phyloP scores from a whole-genome alignment of 2,888 invertebrate species.

The Bruchidius siliquastri region DNA sequence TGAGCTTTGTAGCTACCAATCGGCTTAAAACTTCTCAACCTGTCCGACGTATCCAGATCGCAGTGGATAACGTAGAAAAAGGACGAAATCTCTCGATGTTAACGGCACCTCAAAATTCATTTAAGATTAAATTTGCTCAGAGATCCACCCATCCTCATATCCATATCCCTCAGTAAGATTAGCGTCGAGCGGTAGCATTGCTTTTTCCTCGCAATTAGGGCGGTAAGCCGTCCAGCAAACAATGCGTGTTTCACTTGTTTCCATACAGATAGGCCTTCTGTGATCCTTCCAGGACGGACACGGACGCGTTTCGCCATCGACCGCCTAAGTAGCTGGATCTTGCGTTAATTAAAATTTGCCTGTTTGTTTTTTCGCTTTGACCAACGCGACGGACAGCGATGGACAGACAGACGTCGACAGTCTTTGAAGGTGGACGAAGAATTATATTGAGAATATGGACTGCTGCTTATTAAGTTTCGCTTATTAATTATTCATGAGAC shows the following conservation, averaged over 20 bases:
- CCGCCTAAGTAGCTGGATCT: slow-evolving; percentile 42
- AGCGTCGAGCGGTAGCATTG: slow-evolving; percentile 24
- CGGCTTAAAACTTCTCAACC: no score
- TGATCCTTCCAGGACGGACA: slow-evolving; percentile 40
- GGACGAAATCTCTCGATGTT: background rate
- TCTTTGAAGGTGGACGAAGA: background rate
- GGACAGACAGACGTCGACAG: background rate
- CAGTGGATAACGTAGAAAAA: background rate
- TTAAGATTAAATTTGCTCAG: slow-evolving; percentile 49
- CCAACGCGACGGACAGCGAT: background rate
- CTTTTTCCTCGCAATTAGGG: slow-evolving; percentile 40
- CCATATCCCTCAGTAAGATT: slow-evolving; percentile 41
- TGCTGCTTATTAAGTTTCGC: background rate
- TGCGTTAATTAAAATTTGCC: slow-evolving; percentile 43
- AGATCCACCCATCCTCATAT: slow-evolving; percentile 28
- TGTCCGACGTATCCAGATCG: background rate
- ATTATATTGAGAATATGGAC: background rate
- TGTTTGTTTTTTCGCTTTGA: slow-evolving; percentile 33
- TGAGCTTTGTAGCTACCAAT: no score
- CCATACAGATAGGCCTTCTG: slow-evolving; percentile 32
- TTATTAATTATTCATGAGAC: no score
- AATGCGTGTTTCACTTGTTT: slow-evolving; percentile 35
- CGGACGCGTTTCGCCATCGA: slow-evolving; percentile 27
- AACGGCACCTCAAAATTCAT: slow-evolving; percentile 42
- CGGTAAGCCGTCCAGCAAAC: slow-evolving; percentile 44